phyloP scores from a whole-genome alignment of 1,140 invertebrate genomes.

The Subanguina moxae region DNA sequence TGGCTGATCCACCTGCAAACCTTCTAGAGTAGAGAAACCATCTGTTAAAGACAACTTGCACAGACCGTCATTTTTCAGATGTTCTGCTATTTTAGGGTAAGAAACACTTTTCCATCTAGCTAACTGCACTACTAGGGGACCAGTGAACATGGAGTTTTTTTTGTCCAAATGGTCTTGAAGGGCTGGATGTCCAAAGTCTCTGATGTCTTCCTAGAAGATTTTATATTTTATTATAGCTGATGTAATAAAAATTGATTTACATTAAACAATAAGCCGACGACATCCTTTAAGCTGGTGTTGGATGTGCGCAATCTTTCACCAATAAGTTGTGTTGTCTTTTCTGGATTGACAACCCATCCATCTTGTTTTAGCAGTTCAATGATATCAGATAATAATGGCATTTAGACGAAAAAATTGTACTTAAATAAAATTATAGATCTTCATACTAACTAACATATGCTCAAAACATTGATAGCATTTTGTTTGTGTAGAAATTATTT shows the following conservation, averaged over 20 bases:
- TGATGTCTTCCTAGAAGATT: constrained; percentile 31
- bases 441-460: too few species aligned
- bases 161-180: constrained; percentile 30
- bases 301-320: not conserved
- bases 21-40: constrained; percentile 58
- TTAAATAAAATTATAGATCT: too few species aligned
- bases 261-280: not conserved
- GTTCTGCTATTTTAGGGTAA: constrained; percentile 60
- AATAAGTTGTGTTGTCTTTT: not conserved
- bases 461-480: too few species aligned
- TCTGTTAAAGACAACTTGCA: constrained; percentile 60
- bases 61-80: constrained; percentile 57
- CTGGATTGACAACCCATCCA: too few species aligned
- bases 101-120: constrained; percentile 60
- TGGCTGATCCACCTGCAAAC: constrained; percentile 52
- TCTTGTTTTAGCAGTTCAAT: too few species aligned
- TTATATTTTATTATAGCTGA: not conserved
- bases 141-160: constrained; percentile 43
- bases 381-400: too few species aligned
- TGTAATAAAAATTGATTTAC: not conserved
- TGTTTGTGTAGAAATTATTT: too few species aligned
- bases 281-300: too few species aligned
- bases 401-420: too few species aligned
- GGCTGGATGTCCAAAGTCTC: constrained; percentile 19
- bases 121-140: constrained; percentile 61